Conservation (phyloP, 30 jellyfish, hydroid and myxozoan species). For the Cassiopea xamachana region DNA sequence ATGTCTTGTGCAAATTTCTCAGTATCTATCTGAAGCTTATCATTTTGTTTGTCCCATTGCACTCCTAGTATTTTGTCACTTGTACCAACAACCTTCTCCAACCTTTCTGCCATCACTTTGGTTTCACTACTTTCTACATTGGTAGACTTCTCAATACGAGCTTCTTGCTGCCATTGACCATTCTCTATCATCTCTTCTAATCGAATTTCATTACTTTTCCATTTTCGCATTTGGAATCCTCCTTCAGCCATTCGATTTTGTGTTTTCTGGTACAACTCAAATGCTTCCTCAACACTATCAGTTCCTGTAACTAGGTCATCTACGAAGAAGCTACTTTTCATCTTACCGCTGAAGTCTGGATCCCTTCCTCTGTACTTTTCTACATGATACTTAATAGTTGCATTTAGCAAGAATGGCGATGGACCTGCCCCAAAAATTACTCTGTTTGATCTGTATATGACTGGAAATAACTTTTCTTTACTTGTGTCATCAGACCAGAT, state of each 20-base stretch:
- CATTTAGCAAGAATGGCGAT: conserved; percentile 30
- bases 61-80: neutral
- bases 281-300: conserved; percentile 7
- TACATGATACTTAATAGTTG: neutral
- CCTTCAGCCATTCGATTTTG: conserved; percentile 41
- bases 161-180: neutral
- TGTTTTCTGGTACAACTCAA: conserved; percentile 50
- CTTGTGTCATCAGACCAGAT: neutral
- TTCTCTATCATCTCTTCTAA: neutral
- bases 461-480: neutral
- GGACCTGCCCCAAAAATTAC: conserved; percentile 51
- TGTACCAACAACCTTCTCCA: neutral
- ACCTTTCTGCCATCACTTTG: neutral
- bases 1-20: neutral
- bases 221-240: conserved; percentile 22
- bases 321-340: neutral
- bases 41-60: neutral
- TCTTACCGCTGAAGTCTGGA: neutral
- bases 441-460: neutral
- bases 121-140: neutral
- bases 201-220: neutral
- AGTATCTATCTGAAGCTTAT: neutral
- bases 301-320: conserved; percentile 58
- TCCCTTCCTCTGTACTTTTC: neutral
- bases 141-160: neutral